Evolutionary conservation across 2,888 invertebrate genomes (phyloP).

Genomic region (Epistrophe eligans): DNA sequence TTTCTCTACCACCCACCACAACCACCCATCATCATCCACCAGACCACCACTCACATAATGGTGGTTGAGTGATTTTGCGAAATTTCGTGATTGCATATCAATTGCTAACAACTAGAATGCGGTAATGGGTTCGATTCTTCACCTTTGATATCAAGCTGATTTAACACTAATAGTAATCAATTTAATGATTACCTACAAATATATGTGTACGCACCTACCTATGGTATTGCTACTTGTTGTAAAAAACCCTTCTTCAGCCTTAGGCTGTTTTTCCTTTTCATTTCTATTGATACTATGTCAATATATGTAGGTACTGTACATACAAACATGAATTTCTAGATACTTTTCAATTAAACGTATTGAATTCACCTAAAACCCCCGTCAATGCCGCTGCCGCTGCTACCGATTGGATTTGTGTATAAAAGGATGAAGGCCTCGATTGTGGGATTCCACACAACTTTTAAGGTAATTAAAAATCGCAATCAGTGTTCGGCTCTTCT

Average conservation of each 20-base stretch:
- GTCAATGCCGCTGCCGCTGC: too few relatives aligned
- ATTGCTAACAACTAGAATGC: constrained; percentile 17
- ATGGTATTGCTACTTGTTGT: neutral
- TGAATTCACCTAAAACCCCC: constrained; percentile 5
- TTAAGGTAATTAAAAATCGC: constrained; percentile 75
- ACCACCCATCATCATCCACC: too few relatives aligned
- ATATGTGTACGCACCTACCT: neutral
- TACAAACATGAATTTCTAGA: constrained; percentile 7
- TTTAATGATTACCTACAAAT: constrained; percentile 54
- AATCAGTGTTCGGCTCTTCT: constrained; percentile 51
- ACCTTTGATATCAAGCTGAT: constrained; percentile 14
- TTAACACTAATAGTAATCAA: constrained; percentile 50
- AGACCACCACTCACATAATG: neutral
- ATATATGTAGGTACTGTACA: too few relatives aligned
- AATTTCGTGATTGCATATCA: constrained; percentile 61
- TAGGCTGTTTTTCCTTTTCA: constrained; percentile 5
- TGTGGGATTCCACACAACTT: constrained; percentile 36
- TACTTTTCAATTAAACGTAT: constrained; percentile 56
- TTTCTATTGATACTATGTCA: neutral
- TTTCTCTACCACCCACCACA: neutral
- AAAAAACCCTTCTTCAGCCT: constrained; percentile 44
- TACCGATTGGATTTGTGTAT: neutral
- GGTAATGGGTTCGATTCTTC: constrained; percentile 3
- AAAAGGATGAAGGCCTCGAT: neutral
- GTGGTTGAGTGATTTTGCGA: constrained; percentile 41